phyloP scores from a whole-genome alignment of 2,113 vertebrate species.

The Electrona antarctica region DNA sequence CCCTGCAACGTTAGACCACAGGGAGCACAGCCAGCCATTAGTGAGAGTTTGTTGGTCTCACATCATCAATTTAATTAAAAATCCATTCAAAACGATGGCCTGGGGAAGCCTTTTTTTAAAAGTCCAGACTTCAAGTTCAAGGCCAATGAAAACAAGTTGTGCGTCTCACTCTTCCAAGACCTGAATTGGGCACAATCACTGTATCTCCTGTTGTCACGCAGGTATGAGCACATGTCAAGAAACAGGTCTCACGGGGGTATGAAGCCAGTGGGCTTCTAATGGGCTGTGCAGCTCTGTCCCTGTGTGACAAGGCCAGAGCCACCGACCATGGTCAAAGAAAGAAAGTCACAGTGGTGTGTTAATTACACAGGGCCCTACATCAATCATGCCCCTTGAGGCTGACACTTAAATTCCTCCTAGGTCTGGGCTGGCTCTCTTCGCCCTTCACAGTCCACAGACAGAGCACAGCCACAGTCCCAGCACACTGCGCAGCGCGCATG shows the following conservation, averaged over 20 bases:
- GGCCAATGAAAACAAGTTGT: conserved; percentile 48
- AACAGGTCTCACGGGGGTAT: conserved; percentile 17
- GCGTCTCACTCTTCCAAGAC: conserved; percentile 37
- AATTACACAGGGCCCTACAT: conserved; percentile 58
- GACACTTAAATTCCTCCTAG: conserved; percentile 70
- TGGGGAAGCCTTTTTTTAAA: conserved; percentile 43
- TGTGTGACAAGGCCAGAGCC: conserved; percentile 41
- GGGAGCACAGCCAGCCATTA: conserved; percentile 67
- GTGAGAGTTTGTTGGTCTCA: conserved; percentile 70
- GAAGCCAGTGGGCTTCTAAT: conserved; percentile 29
- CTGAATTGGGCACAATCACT: conserved; percentile 42
- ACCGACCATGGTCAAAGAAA: conserved; percentile 21
- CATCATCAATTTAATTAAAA: conserved; percentile 78
- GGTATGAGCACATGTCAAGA: conserved; percentile 6
- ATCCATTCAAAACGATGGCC: conserved; percentile 65
- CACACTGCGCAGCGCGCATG: conserved; percentile 19
- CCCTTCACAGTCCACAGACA: conserved; percentile 71
- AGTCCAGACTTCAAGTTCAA: conserved; percentile 59
- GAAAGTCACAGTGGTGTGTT: conserved; percentile 48
- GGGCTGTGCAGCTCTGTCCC: conserved; percentile 28
- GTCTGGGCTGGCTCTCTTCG: conserved; percentile 32
- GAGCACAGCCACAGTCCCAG: conserved; percentile 38
- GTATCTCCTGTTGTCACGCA: conserved; percentile 33
- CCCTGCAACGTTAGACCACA: conserved; percentile 60
- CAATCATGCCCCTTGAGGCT: conserved; percentile 59